A percentile compares a stretch with the other conserved stretches of the same genome.
Conservation (phyloP, 2,888 invertebrate species). For the Lycaena phlaeas region DNA sequence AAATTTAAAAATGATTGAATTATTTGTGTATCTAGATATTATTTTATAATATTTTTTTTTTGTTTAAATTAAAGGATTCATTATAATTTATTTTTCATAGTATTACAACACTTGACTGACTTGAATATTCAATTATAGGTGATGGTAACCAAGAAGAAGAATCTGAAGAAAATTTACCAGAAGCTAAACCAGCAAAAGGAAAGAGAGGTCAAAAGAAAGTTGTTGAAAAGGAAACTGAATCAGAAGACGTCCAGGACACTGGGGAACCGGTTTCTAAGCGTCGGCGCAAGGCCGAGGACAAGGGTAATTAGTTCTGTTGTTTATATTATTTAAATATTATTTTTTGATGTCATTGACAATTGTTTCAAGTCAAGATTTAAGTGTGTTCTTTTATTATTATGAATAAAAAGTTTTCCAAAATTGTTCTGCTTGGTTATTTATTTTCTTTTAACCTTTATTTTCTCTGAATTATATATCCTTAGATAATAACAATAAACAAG, state of each 20-base stretch:
- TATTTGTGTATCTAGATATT: too few relatives aligned
- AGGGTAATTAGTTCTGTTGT: conserved; percentile 60
- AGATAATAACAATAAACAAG: too few relatives aligned
- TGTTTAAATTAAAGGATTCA: too few relatives aligned
- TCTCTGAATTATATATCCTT: background rate
- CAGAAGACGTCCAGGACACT: conserved; percentile 37
- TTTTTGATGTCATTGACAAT: conserved; percentile 28
- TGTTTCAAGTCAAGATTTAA: conserved; percentile 49
- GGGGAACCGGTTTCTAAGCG: conserved; percentile 47
- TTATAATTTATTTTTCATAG: too few relatives aligned
- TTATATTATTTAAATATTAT: conserved; percentile 20
- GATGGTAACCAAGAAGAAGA: conserved; percentile 39
- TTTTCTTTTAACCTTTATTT: conserved; percentile 23
- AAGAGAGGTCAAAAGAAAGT: conserved; percentile 48
- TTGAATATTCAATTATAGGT: too few relatives aligned
- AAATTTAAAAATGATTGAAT: conserved; percentile 12
- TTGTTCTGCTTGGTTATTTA: conserved; percentile 45
- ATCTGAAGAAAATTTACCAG: conserved; percentile 34
- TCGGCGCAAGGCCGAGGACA: conserved; percentile 54
- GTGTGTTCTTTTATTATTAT: conserved; percentile 48
- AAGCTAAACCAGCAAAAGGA: conserved; percentile 44
- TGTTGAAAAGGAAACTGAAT: conserved; percentile 29
- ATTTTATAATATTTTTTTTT: too few relatives aligned
- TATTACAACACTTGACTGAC: too few relatives aligned
- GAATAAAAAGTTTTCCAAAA: conserved; percentile 58